A percentile compares a stretch with the other conserved stretches of the same genome.
phyloP scores from a whole-genome alignment of 2,113 vertebrate genomes.

The Lophochroa leadbeateri region DNA sequence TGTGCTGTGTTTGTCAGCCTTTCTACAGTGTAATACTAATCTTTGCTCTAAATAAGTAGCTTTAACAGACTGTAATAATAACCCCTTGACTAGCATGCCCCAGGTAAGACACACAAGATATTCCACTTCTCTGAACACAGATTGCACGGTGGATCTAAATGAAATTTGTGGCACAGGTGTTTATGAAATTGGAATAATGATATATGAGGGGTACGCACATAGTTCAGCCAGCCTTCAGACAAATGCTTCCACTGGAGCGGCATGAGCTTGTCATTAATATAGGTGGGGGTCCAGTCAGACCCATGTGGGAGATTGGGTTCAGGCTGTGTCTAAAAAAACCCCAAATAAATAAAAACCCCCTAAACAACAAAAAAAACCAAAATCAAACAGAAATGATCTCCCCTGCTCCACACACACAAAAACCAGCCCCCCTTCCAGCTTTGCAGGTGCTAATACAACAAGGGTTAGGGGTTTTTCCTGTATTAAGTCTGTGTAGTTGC shows the following conservation, averaged over 20 bases:
- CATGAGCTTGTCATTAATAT: background rate
- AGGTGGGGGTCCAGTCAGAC: background rate
- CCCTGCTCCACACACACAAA: background rate
- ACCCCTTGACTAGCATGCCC: background rate
- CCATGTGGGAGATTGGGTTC: background rate
- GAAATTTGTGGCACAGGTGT: background rate
- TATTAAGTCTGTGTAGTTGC: background rate
- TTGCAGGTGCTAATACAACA: background rate
- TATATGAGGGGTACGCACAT: no score
- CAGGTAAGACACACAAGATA: background rate
- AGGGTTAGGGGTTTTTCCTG: rapidly evolving
- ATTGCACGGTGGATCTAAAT: background rate
- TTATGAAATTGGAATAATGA: background rate
- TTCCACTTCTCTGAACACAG: background rate
- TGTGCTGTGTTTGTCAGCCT: background rate
- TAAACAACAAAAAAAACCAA: background rate
- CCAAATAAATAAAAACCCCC: background rate
- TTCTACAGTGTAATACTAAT: background rate
- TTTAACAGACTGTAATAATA: background rate
- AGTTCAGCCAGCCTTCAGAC: background rate
- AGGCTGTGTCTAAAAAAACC: background rate
- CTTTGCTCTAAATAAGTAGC: background rate
- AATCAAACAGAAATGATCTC: background rate
- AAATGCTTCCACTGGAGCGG: background rate
- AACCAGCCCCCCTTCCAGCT: background rate